Percentiles rank a stretch among this genome's conserved stretches.
phyloP scores from a whole-genome alignment of 2,888 invertebrate species.

The Phytoseiulus persimilis region DNA sequence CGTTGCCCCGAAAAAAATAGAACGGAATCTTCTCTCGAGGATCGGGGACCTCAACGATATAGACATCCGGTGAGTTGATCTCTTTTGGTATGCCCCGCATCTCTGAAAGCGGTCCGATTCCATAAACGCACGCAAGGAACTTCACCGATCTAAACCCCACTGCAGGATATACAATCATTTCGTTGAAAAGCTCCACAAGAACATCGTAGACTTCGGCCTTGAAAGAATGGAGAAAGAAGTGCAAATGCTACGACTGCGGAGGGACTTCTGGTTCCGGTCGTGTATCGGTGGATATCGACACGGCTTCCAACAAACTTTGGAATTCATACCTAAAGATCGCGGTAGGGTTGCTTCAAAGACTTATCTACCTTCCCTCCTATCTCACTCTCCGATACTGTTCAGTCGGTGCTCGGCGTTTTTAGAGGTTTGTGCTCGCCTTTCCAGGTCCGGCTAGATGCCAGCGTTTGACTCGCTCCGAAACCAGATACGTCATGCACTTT shows the following conservation, averaged over 20 bases:
- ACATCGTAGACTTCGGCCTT: background rate
- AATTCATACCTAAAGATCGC: background rate
- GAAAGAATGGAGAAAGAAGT: slow-evolving; percentile 18
- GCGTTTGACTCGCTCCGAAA: background rate
- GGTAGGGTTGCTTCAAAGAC: background rate
- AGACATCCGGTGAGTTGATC: background rate
- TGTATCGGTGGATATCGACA: slow-evolving; percentile 1
- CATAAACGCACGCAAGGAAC: too few species aligned
- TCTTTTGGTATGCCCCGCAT: background rate
- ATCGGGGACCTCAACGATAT: slow-evolving; percentile 26
- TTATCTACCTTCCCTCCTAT: too few species aligned
- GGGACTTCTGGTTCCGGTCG: background rate
- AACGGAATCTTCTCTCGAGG: background rate
- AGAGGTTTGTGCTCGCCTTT: background rate
- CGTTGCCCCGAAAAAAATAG: background rate
- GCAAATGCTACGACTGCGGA: background rate
- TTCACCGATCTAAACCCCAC: background rate
- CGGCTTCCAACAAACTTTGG: background rate
- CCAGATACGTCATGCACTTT: background rate
- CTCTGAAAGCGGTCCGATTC: background rate
- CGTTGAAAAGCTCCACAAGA: background rate
- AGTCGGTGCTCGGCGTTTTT: too few species aligned
- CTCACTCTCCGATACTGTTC: too few species aligned
- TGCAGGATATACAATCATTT: slow-evolving; percentile 22
- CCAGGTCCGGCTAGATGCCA: background rate